Evolutionary conservation across 2,113 vertebrate genomes (phyloP).

Genomic region (Otus sunia): DNA sequence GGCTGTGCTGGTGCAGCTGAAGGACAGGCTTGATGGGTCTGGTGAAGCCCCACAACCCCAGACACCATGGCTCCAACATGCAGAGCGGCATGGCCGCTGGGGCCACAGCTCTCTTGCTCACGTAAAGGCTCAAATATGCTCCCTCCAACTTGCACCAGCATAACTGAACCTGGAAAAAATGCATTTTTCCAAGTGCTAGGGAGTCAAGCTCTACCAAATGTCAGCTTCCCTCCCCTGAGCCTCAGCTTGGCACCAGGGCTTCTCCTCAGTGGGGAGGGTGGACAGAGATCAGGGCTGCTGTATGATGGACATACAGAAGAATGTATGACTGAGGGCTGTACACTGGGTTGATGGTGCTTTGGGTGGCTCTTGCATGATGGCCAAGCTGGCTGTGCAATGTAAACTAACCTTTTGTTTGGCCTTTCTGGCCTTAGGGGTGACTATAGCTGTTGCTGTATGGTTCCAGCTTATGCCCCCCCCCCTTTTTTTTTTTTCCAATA

Average conservation of each 20-base stretch:
- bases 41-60: neutral
- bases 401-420: neutral
- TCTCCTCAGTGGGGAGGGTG: neutral
- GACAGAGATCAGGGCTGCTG: neutral
- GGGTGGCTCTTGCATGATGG: fast-evolving
- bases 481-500: neutral
- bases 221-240: neutral
- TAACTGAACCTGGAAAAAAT: neutral
- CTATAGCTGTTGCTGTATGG: neutral
- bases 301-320: neutral
- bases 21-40: neutral
- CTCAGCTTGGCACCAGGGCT: neutral
- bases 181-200: neutral
- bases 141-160: neutral
- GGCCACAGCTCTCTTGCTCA: neutral
- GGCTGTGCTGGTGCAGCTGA: neutral
- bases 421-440: neutral
- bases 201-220: neutral
- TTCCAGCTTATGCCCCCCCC: fast-evolving
- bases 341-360: neutral
- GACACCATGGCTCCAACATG: fast-evolving
- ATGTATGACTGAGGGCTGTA: fast-evolving
- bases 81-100: neutral
- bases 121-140: neutral
- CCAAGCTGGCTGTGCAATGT: neutral